Conservation (phyloP, 2,113 vertebrate genomes). For the Tyto alba region DNA sequence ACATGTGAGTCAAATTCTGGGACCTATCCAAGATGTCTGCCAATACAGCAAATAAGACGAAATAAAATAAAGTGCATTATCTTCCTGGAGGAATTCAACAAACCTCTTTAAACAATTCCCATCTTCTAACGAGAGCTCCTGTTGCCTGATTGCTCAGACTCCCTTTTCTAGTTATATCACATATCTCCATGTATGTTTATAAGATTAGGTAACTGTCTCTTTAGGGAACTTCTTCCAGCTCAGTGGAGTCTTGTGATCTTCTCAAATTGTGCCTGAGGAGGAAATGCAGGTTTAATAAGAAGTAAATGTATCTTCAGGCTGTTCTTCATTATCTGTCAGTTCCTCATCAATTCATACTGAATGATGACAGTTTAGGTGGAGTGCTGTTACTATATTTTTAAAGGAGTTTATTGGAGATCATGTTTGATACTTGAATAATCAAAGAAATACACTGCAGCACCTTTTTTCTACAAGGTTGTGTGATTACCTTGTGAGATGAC, state of each 20-base stretch:
- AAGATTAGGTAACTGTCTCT: not conserved
- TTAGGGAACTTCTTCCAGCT: not conserved
- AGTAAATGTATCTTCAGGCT: not conserved
- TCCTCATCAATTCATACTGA: not conserved
- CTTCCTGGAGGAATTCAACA: not conserved
- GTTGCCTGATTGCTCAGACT: not conserved
- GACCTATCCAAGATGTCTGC: not conserved
- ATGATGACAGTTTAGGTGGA: not conserved
- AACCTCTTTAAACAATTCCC: not conserved
- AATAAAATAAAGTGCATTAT: not conserved
- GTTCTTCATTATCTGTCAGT: conserved; percentile 6
- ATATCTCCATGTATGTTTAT: not conserved
- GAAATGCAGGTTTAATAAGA: not conserved
- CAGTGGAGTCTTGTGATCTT: not conserved
- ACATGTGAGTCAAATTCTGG: not conserved
- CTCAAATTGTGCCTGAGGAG: not conserved
- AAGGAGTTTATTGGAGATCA: not conserved
- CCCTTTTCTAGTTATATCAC: not conserved
- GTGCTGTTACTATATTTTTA: not conserved
- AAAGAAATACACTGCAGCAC: not conserved
- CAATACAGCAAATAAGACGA: not conserved
- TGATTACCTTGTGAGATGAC: not conserved
- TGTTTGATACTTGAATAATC: conserved; percentile 21
- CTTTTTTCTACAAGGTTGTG: not conserved
- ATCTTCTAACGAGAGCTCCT: not conserved